Evolutionary conservation across 2,797 vertebrate species (phyloP), one percentile per base, ranked within the genome.

Genomic region (Sphenodon punctatus): DNA sequence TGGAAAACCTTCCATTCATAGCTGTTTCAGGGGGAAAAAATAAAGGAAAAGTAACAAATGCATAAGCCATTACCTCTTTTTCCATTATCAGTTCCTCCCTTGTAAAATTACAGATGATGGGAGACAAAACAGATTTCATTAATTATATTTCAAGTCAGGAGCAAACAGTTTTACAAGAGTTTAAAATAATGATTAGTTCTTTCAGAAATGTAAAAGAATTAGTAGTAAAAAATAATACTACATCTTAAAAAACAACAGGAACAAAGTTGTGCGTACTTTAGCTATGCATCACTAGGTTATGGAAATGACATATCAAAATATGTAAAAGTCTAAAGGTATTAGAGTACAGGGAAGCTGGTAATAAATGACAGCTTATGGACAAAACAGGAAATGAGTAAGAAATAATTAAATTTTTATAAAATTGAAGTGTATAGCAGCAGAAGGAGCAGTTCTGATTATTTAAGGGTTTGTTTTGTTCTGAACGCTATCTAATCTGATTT

Each of bases 311-410:
- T 30, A 39, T 80, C 53, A 89, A 86, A 82, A 86, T 48, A 84
- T n/a, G 59, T 53, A 76, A 73, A 41, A 82, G 38, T 80, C 72
- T 76, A 81, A 65, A 86, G 39, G 48, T 87, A 82, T 71, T 67
- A 82, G 17, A 76, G 20, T 82, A n/a, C 49, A 77, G 30, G 22
- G 22, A 78, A 89, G 60, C 42, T 36, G 67, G 36, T 43, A 91
- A 63, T 55, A 74, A 85, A 59, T 84, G 88, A 85, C 23, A 27
- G 1, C 2, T 60, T 1, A 69, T 22, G 36, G 64, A 69, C 16
- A 3, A 72, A 85, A 86, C 41, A 92, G 84, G 80, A 92, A 86
- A 88, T 78, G 49, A 92, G 81, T 3, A 65, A 87, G 58, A 66
- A 89, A 1, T 86, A 92, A 90, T 83, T 85, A 86, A n/a, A 82